phyloP scores from a whole-genome alignment of 2,797 vertebrate species.

The Pangasius krempfi region DNA sequence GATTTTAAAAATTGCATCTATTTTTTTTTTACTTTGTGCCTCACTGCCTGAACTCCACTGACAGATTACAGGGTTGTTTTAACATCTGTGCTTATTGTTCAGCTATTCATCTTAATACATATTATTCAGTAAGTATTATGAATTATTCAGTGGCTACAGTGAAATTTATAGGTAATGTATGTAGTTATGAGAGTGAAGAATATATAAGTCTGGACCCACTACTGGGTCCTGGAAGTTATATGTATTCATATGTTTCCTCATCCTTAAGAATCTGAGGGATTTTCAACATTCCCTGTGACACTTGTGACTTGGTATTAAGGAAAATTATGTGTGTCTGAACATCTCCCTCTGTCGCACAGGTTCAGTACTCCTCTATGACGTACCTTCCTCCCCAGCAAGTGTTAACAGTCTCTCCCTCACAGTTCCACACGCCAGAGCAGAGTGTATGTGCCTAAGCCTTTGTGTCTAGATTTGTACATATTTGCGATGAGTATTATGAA shows the following conservation, averaged over 20 bases:
- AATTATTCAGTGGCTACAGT: neutral
- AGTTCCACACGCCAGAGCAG: slow-evolving; percentile 85
- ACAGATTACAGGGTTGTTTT: neutral
- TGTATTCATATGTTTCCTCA: neutral
- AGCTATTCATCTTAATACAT: neutral
- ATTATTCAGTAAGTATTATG: neutral
- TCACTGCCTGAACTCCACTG: neutral
- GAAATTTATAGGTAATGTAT: neutral
- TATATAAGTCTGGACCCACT: neutral
- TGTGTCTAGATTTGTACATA: neutral
- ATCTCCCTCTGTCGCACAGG: slow-evolving; percentile 73
- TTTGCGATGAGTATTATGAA: neutral
- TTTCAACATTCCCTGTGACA: neutral
- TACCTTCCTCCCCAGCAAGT: slow-evolving; percentile 87
- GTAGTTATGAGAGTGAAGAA: neutral
- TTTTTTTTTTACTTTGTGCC: neutral
- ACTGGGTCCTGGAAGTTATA: neutral
- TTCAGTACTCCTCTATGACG: slow-evolving; percentile 88
- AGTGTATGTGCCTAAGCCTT: slow-evolving; percentile 45
- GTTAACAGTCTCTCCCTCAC: slow-evolving; percentile 83
- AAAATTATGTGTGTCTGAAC: neutral
- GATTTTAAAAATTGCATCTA: neutral
- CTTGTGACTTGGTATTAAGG: neutral
- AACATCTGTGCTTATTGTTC: neutral
- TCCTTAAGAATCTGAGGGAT: neutral